phyloP scores from a whole-genome alignment of 2,113 vertebrate species.

The Eretmochelys imbricata region DNA sequence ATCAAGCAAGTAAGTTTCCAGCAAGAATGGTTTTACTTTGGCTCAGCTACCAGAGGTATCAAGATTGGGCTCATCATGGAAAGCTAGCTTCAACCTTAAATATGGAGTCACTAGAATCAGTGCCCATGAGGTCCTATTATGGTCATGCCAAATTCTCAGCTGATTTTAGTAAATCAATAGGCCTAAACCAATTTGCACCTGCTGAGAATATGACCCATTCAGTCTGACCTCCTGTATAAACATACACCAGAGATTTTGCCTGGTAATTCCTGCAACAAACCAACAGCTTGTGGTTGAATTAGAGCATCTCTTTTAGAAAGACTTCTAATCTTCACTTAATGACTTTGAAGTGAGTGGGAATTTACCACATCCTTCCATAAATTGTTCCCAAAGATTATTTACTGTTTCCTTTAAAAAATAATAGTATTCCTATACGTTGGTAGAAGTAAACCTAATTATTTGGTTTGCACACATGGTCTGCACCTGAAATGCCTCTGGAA shows the following conservation, averaged over 20 bases:
- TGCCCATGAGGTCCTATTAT: not conserved
- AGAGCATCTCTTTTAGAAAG: not conserved
- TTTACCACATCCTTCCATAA: not conserved
- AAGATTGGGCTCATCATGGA: not conserved
- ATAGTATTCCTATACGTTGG: not conserved
- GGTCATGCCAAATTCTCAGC: not conserved
- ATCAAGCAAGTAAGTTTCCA: too few species aligned
- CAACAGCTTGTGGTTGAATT: not conserved
- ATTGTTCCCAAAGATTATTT: not conserved
- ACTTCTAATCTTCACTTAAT: not conserved
- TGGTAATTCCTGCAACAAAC: not conserved
- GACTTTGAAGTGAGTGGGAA: not conserved
- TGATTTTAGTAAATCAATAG: not conserved
- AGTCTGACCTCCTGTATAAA: slow-evolving; percentile 3
- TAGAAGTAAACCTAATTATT: not conserved
- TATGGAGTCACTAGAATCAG: not conserved
- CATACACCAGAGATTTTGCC: not conserved
- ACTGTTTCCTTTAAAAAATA: not conserved
- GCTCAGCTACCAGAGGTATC: not conserved
- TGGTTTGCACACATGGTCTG: not conserved
- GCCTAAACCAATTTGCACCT: not conserved
- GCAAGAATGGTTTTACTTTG: too few species aligned
- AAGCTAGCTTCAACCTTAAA: not conserved
- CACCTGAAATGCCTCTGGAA: not conserved
- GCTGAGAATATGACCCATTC: not conserved